Conservation (phyloP, 1,140 invertebrate genomes). For the Aleiodes sp. region DNA sequence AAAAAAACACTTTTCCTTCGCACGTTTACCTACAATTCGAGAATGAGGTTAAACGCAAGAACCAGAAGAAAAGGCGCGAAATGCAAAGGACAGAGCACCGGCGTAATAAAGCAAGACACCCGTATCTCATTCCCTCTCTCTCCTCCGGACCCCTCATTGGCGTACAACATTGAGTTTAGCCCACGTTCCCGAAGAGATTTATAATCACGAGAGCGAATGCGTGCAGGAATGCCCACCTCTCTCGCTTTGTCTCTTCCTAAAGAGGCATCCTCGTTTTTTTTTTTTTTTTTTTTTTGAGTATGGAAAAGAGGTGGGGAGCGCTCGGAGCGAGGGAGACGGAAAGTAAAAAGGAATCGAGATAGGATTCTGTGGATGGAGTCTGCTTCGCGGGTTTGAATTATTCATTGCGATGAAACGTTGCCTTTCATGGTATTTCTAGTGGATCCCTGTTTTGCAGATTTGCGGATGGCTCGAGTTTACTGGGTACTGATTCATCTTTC, state of each 20-base stretch:
- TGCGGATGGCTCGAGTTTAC: not conserved
- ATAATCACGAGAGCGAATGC: constrained; percentile 27
- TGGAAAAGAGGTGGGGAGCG: not conserved
- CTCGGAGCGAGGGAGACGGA: not conserved
- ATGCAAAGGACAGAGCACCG: constrained; percentile 5
- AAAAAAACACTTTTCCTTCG: not conserved
- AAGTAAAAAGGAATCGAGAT: not conserved
- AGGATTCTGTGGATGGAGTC: not conserved
- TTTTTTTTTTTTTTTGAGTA: too few species aligned
- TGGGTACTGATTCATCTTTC: too few species aligned
- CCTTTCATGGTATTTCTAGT: not conserved
- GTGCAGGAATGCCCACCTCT: constrained; percentile 24
- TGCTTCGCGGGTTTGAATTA: constrained; percentile 21
- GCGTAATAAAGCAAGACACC: constrained; percentile 13
- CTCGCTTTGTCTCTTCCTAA: too few species aligned
- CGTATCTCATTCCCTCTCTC: constrained; percentile 16
- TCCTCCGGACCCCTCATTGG: not conserved
- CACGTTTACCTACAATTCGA: constrained; percentile 3
- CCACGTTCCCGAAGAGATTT: constrained; percentile 23
- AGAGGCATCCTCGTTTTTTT: too few species aligned
- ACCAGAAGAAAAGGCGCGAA: not conserved
- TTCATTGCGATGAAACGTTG: constrained; percentile 14
- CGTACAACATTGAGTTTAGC: constrained; percentile 13
- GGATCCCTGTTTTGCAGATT: not conserved
- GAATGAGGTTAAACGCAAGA: not conserved